A percentile compares a stretch with the other conserved stretches of the same genome.
Conservation (phyloP, 2,888 invertebrate genomes). For the Thera britannica region DNA sequence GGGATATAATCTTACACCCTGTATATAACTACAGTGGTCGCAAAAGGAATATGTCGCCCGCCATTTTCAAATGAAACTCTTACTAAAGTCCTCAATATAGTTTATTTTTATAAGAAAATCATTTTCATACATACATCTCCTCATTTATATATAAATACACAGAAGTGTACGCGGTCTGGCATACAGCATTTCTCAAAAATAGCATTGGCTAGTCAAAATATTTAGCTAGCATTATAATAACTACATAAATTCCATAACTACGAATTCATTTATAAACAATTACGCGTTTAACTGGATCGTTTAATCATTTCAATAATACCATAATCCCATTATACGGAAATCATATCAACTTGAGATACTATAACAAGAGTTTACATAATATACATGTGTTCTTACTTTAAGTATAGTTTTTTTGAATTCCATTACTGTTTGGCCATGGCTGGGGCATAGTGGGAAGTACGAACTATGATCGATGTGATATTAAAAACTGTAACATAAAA, state of each 20-base stretch:
- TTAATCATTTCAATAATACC: conserved; percentile 38
- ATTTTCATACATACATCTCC: conserved; percentile 78
- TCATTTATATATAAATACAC: conserved; percentile 80
- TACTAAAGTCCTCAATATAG: conserved; percentile 71
- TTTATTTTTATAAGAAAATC: conserved; percentile 84
- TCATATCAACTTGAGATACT: conserved; percentile 37
- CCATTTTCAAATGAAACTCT: conserved; percentile 43
- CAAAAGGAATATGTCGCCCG: no score
- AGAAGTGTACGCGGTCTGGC: conserved; percentile 69
- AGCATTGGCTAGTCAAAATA: conserved; percentile 81
- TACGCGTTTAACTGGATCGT: conserved; percentile 65
- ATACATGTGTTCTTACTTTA: conserved; percentile 33
- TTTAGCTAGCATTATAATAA: conserved; percentile 79
- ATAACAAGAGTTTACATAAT: conserved; percentile 34
- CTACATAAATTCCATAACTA: conserved; percentile 75
- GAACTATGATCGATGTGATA: conserved; percentile 24
- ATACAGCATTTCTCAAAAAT: conserved; percentile 81
- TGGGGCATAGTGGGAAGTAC: conserved; percentile 15
- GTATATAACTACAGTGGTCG: no score
- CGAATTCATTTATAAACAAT: conserved; percentile 66
- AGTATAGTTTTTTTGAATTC: conserved; percentile 31
- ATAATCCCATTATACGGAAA: conserved; percentile 33
- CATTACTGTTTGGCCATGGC: conserved; percentile 22
- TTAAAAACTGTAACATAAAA: conserved; percentile 27
- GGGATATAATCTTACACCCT: no score